phyloP scores from a whole-genome alignment of 1,140 invertebrate species.

The Alviniconcha marisindica region DNA sequence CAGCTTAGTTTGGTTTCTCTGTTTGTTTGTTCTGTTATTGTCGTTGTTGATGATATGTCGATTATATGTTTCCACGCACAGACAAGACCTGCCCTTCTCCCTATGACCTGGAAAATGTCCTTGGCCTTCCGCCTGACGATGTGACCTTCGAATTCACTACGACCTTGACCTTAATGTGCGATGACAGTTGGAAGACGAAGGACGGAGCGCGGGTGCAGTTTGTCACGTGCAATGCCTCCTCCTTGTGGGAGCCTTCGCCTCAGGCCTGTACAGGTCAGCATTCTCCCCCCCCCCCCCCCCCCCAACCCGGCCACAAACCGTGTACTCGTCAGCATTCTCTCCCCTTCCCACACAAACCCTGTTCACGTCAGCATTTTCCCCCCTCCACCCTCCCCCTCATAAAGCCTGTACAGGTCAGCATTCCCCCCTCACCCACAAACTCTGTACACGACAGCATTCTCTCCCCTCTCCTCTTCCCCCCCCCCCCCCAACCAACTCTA shows the following conservation, averaged over 20 bases:
- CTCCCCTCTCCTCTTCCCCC: too few relatives aligned
- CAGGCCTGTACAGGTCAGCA: not conserved
- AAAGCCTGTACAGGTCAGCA: too few relatives aligned
- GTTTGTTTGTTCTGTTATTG: too few relatives aligned
- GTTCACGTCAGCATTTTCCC: too few relatives aligned
- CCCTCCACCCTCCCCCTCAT: too few relatives aligned
- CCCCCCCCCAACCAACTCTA: too few relatives aligned
- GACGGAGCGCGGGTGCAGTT: not conserved
- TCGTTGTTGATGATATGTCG: too few relatives aligned
- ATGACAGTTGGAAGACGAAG: not conserved
- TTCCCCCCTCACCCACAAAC: too few relatives aligned
- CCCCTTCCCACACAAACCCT: too few relatives aligned
- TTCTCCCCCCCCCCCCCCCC: not conserved
- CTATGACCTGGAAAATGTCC: not conserved
- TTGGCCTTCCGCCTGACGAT: not conserved
- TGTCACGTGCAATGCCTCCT: not conserved
- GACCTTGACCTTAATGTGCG: not conserved
- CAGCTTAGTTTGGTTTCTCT: too few relatives aligned
- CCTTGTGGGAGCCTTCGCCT: not conserved
- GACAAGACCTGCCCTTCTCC: not conserved
- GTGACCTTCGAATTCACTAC: constrained; percentile 4
- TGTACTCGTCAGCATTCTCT: too few relatives aligned
- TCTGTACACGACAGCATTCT: too few relatives aligned
- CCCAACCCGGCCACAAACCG: not conserved
- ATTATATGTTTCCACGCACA: not conserved